Base-by-base conservation (phyloP, 2,888 invertebrate genomes). In the Uloborus plumipes region DNA sequence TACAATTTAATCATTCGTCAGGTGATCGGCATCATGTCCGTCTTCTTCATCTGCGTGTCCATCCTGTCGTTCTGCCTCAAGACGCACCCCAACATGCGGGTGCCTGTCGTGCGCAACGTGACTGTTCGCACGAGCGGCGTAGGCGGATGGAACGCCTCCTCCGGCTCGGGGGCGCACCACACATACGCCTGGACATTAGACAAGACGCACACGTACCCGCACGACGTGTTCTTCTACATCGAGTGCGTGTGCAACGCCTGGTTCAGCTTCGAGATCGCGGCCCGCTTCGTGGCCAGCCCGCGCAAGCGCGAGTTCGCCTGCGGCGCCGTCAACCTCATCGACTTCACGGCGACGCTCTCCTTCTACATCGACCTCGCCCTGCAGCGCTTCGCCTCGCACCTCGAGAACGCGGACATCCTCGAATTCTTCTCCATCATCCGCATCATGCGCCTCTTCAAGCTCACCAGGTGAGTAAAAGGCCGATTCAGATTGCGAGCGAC, bases 21-120 rank as follows among this genome's bases (percentile, higher is more conserved):
- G 96, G 92, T 95, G 89, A 94, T 98, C 89, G 96, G 96, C 86
- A 94, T 94, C 84, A 92, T 95, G 87, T 97, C 97, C 16, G 95
- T 98, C 85, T 96, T 97, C 91, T 98, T 98, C 93, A 97, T 98
- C 90, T 95, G 96, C 91, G 93, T 96, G 86, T 98, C 97, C 88
- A 97, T 98, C 86, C 92, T 97, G 87, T 95, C 95, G 85, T 98
- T 98, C 92, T 98, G 97, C 90, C 91, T 98, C 89, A 98, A 98
- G 91, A 97, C 97, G 0, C 96, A 97, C 89, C 96, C 96, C 0
- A 95, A 94, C 87, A 92, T 95, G 87, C 91, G 95, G 66, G 93
- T 94, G 84, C 92, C 91, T 7, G 88, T 88, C 75, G 87, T 89
- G 75, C 86, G 87, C 81, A 87, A 87, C 84, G 77, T 84, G 39